phyloP scores from a whole-genome alignment of 2,888 invertebrate species.

The Cryptocephalus primarius region DNA sequence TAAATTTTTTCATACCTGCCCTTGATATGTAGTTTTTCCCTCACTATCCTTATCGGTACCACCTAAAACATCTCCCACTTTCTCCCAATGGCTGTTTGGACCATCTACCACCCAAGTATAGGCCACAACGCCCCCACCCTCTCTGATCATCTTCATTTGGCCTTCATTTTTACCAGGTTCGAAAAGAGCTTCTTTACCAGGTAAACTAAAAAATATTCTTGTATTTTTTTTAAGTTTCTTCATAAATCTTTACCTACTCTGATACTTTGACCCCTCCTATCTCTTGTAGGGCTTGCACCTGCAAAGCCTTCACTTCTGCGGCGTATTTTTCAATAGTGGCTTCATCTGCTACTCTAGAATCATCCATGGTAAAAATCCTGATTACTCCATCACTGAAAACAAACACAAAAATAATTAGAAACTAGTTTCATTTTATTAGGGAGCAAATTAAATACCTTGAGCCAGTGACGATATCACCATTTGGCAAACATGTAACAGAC shows the following conservation, averaged over 20 bases:
- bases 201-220: slow-evolving; percentile 46
- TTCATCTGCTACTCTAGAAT: slow-evolving; percentile 56
- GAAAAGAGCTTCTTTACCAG: slow-evolving; percentile 66
- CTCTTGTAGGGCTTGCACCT: slow-evolving; percentile 53
- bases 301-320: slow-evolving; percentile 56
- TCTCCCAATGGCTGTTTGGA: slow-evolving; percentile 54
- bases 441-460: slow-evolving; percentile 21
- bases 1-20: slow-evolving; percentile 46
- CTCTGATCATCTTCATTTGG: slow-evolving; percentile 73
- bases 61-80: slow-evolving; percentile 84
- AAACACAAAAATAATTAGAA: not conserved
- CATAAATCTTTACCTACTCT: slow-evolving; percentile 46
- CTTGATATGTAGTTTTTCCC: slow-evolving; percentile 72
- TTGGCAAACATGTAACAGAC: slow-evolving; percentile 67
- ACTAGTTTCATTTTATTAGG: not conserved
- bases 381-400: slow-evolving; percentile 74
- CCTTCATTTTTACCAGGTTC: slow-evolving; percentile 73
- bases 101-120: slow-evolving; percentile 66
- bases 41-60: slow-evolving; percentile 49
- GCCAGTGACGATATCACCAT: slow-evolving; percentile 86
- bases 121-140: slow-evolving; percentile 62
- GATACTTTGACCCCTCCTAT: slow-evolving; percentile 78
- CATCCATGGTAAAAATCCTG: slow-evolving; percentile 71
- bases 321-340: slow-evolving; percentile 54
- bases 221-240: not conserved